Percentiles rank a stretch among this genome's conserved stretches.
These are phyloP conservation scores for Okapia johnstoni DNA, from an alignment of 2,113 vertebrate genomes.

Conservation along the genomic window DNA sequence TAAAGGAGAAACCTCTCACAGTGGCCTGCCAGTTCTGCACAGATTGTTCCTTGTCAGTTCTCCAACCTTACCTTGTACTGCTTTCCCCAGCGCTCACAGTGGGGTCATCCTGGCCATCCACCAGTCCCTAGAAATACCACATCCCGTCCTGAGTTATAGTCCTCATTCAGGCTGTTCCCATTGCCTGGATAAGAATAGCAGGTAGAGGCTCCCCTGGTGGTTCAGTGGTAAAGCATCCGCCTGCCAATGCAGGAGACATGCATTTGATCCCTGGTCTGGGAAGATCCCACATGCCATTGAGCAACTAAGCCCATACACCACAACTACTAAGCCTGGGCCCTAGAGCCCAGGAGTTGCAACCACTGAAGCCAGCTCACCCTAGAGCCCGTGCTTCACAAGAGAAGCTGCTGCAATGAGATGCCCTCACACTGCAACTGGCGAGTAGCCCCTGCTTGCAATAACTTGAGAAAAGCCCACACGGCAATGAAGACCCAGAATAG, in stretches of 20 bases:
- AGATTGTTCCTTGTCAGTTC: neutral
- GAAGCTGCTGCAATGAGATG: neutral
- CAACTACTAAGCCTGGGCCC: neutral
- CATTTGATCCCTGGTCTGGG: neutral
- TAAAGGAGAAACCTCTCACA: neutral
- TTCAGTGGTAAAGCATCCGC: neutral
- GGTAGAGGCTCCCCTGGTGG: neutral
- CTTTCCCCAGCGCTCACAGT: neutral
- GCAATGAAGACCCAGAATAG: neutral
- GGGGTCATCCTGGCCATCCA: neutral
- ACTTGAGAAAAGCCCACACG: neutral
- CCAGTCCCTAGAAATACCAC: neutral
- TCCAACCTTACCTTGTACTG: neutral
- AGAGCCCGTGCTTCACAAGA: fast-evolving
- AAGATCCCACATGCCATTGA: neutral
- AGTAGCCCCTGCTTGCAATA: neutral
- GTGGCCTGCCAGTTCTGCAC: neutral
- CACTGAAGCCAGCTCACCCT: neutral
- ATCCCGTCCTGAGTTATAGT: neutral
- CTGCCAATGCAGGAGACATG: neutral
- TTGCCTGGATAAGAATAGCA: neutral
- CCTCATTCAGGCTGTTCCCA: neutral
- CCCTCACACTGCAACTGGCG: neutral
- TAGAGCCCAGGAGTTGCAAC: neutral
- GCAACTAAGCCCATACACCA: neutral